Percentiles rank a stretch among this genome's conserved stretches.
Evolutionary conservation across 2,888 invertebrate species (phyloP).

Genomic region (Doris montereyensis): DNA sequence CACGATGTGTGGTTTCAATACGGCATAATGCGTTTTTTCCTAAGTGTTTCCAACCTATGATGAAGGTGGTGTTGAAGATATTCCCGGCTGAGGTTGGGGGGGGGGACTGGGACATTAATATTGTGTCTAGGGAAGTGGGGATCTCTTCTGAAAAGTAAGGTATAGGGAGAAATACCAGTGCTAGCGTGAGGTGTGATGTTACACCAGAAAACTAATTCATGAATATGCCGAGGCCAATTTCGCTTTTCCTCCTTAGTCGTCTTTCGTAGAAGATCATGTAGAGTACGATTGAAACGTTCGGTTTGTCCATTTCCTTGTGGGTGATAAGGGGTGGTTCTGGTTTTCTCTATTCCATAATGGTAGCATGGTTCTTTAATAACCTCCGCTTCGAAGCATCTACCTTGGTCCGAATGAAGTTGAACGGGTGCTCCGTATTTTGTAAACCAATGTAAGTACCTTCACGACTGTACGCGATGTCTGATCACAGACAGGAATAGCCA

Average conservation of each 20-base stretch:
- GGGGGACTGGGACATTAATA: too few species aligned
- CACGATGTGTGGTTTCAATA: too few species aligned
- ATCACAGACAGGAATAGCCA: neutral
- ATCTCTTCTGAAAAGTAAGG: neutral
- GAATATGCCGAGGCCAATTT: neutral
- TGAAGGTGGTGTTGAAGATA: neutral
- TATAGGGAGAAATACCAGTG: neutral
- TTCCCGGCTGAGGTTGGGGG: neutral
- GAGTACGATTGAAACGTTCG: too few species aligned
- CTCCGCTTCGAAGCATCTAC: slow-evolving; percentile 45
- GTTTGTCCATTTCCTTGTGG: too few species aligned
- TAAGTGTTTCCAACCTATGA: neutral
- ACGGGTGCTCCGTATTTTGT: neutral
- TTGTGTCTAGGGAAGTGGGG: neutral
- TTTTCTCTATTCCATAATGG: too few species aligned
- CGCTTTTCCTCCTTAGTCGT: neutral
- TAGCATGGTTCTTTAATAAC: too few species aligned
- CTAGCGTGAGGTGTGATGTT: neutral
- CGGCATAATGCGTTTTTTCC: too few species aligned
- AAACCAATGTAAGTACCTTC: neutral
- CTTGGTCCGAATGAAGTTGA: slow-evolving; percentile 37
- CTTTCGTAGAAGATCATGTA: neutral
- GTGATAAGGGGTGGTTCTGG: too few species aligned
- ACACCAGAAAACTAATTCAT: neutral
- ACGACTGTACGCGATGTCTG: slow-evolving; percentile 9